A percentile compares a stretch with the other conserved stretches of the same genome.
Evolutionary conservation across 2,797 vertebrate genomes (phyloP).

Genomic region (Gorsachius magnificus): DNA sequence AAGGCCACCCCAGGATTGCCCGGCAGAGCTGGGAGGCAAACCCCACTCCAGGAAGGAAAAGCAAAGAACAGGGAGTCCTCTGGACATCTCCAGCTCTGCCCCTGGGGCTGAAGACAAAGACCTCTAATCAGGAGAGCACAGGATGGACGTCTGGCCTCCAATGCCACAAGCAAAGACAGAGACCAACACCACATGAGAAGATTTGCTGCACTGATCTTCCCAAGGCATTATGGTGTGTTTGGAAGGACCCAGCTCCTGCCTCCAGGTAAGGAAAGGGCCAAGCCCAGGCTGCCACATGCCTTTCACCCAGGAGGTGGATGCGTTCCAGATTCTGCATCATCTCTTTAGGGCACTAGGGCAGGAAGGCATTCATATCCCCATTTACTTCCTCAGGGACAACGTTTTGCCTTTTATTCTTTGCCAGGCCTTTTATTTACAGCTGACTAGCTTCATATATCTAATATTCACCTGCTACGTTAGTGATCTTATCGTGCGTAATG

Average conservation of each 20-base stretch:
- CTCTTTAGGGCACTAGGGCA: conserved; percentile 7
- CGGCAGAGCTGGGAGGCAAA: neutral
- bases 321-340: neutral
- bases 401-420: conserved; percentile 52
- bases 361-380: neutral
- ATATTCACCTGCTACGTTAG: conserved; percentile 55
- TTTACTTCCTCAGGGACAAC: conserved; percentile 20
- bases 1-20: neutral
- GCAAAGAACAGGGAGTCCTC: neutral
- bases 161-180: neutral
- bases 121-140: neutral
- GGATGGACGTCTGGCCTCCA: neutral
- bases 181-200: neutral
- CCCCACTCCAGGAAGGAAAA: neutral
- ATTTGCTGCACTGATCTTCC: neutral
- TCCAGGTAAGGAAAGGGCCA: neutral
- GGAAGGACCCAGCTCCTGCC: neutral
- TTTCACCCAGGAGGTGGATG: neutral
- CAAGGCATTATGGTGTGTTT: neutral
- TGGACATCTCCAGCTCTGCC: neutral
- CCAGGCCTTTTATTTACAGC: conserved; percentile 52
- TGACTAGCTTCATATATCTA: conserved; percentile 45
- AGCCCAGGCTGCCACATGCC: neutral
- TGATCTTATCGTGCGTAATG: conserved; percentile 49
- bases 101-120: neutral